phyloP scores from a whole-genome alignment of 2,888 invertebrate genomes.

The Spialia ferax region DNA sequence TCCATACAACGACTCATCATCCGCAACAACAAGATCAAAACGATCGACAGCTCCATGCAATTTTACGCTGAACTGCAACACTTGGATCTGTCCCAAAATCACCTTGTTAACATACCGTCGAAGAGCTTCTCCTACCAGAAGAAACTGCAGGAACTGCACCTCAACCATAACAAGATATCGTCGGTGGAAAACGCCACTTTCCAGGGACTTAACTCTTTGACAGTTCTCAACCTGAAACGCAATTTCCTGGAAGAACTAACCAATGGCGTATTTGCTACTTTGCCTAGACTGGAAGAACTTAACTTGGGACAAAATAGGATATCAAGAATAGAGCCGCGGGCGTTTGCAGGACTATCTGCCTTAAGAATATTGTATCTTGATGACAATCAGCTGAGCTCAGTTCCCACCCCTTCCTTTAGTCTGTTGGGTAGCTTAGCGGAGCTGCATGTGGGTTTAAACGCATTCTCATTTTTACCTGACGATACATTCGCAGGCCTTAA shows the following conservation, averaged over 20 bases:
- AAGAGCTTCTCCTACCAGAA: constrained; percentile 93
- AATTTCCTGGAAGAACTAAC: constrained; percentile 94
- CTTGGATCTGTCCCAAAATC: constrained; percentile 94
- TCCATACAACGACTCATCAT: constrained; percentile 94
- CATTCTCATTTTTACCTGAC: constrained; percentile 91
- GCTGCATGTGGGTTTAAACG: constrained; percentile 94
- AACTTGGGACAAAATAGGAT: constrained; percentile 95
- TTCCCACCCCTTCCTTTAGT: constrained; percentile 91
- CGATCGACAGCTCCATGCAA: constrained; percentile 95
- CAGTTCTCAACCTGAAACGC: constrained; percentile 92
- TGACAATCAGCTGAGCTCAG: constrained; percentile 92
- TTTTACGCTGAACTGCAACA: constrained; percentile 95
- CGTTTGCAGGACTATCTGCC: constrained; percentile 92
- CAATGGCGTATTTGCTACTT: constrained; percentile 90
- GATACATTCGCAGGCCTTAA: constrained; percentile 93
- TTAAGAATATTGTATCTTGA: constrained; percentile 93
- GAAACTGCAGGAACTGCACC: constrained; percentile 93
- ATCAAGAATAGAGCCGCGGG: constrained; percentile 91
- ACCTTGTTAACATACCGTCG: constrained; percentile 92
- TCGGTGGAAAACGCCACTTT: constrained; percentile 93
- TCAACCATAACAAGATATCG: constrained; percentile 95
- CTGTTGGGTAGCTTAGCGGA: constrained; percentile 93
- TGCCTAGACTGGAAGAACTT: constrained; percentile 93
- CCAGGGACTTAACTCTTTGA: constrained; percentile 91
- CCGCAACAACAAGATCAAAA: constrained; percentile 94